Evolutionary conservation across 2,797 vertebrate genomes (phyloP).

Genomic region (Triplophysa yarkandensis): DNA sequence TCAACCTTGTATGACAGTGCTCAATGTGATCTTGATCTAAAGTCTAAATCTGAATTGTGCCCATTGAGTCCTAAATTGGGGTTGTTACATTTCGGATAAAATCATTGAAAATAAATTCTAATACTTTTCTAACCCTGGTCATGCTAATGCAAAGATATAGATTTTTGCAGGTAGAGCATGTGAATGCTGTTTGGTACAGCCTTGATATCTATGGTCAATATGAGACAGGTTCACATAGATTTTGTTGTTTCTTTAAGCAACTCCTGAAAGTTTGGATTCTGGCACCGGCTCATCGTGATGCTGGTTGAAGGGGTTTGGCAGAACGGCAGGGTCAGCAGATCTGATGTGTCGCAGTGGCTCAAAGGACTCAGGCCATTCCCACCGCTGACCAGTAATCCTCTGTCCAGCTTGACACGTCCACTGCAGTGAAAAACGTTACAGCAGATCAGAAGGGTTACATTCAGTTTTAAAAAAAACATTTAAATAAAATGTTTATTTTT

Average conservation of each 20-base stretch:
- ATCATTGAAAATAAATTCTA: too few relatives aligned
- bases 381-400: constrained; percentile 45
- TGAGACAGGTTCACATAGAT: background rate
- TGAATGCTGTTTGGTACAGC: too few relatives aligned
- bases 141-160: too few relatives aligned
- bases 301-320: constrained; percentile 52
- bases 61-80: background rate
- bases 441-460: background rate
- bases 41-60: background rate
- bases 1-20: background rate
- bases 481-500: background rate
- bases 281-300: constrained; percentile 58
- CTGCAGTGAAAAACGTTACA: constrained; percentile 22
- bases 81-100: too few relatives aligned
- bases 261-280: constrained; percentile 42
- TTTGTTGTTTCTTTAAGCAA: constrained; percentile 39
- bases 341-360: constrained; percentile 50
- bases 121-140: too few relatives aligned
- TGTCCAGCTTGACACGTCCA: constrained; percentile 20
- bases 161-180: background rate
- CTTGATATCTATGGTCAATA: background rate
- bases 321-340: constrained; percentile 63
- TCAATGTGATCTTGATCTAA: background rate
- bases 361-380: constrained; percentile 51
- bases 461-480: background rate